Conservation (phyloP, 2,888 invertebrate genomes). For the Odontocerum albicorne region DNA sequence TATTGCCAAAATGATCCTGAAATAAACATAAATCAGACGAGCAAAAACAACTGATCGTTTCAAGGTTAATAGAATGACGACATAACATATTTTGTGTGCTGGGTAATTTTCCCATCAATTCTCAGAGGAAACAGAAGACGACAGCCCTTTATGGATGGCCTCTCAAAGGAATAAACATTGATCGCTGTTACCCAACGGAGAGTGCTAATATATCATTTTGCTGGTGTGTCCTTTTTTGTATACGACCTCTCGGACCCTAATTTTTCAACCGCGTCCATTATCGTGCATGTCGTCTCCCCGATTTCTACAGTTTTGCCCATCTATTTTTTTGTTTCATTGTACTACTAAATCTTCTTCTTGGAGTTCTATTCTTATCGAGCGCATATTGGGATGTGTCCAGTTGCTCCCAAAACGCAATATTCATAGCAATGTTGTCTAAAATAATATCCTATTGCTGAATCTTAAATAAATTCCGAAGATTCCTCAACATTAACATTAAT, state of each 20-base stretch:
- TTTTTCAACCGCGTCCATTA: constrained; percentile 36
- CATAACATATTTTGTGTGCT: background rate
- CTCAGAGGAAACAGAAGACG: constrained; percentile 3
- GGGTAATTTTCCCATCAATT: constrained; percentile 15
- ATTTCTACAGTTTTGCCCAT: constrained; percentile 30
- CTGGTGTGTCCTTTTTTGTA: constrained; percentile 30
- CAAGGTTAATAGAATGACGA: background rate
- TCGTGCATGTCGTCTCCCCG: constrained; percentile 32
- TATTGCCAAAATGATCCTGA: too few relatives aligned
- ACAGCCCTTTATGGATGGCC: constrained; percentile 8
- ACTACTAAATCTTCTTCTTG: constrained; percentile 18
- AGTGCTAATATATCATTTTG: constrained; percentile 36
- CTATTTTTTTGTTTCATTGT: constrained; percentile 27
- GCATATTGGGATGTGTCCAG: too few relatives aligned
- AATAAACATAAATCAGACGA: too few relatives aligned
- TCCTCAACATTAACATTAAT: too few relatives aligned
- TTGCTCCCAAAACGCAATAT: too few relatives aligned
- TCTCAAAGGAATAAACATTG: constrained; percentile 31
- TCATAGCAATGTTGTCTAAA: too few relatives aligned
- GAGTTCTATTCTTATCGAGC: background rate
- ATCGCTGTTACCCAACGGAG: constrained; percentile 27
- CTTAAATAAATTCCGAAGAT: too few relatives aligned
- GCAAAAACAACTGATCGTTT: too few relatives aligned
- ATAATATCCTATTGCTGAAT: too few relatives aligned
- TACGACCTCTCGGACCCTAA: constrained; percentile 34